A percentile compares a stretch with the other conserved stretches of the same genome.
phyloP scores from a whole-genome alignment of 2,797 vertebrate genomes.

The Scyliorhinus canicula region DNA sequence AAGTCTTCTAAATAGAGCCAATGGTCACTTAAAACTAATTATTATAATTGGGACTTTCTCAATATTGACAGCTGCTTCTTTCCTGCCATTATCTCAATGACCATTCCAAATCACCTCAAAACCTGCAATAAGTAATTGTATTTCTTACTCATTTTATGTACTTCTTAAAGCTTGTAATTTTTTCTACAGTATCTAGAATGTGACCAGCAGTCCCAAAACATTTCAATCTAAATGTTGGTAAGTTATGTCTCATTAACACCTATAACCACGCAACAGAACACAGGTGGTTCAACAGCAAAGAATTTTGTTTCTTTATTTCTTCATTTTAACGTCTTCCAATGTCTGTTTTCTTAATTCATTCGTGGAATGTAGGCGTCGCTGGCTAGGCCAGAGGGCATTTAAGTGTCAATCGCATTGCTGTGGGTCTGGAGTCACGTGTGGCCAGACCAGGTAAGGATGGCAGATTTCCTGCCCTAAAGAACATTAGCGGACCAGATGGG shows the following conservation, averaged over 20 bases:
- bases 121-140: not conserved
- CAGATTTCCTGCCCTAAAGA: too few species aligned
- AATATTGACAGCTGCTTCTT: not conserved
- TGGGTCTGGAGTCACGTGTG: too few species aligned
- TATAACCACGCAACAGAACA: not conserved
- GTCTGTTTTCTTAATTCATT: too few species aligned
- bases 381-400: too few species aligned
- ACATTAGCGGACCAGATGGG: too few species aligned
- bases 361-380: too few species aligned
- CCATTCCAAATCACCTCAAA: not conserved
- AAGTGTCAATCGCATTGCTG: too few species aligned
- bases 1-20: not conserved
- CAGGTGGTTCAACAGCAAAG: not conserved
- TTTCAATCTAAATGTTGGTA: not conserved
- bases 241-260: not conserved
- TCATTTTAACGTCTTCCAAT: not conserved
- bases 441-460: too few species aligned
- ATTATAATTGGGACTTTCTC: not conserved
- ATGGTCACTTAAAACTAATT: not conserved
- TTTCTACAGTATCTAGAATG: not conserved
- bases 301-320: not conserved
- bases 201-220: not conserved
- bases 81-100: not conserved
- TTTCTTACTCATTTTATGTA: not conserved
- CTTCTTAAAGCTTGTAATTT: not conserved